Evolutionary conservation across 1,140 invertebrate genomes (phyloP).

Genomic region (Tetragnatha versicolor): DNA sequence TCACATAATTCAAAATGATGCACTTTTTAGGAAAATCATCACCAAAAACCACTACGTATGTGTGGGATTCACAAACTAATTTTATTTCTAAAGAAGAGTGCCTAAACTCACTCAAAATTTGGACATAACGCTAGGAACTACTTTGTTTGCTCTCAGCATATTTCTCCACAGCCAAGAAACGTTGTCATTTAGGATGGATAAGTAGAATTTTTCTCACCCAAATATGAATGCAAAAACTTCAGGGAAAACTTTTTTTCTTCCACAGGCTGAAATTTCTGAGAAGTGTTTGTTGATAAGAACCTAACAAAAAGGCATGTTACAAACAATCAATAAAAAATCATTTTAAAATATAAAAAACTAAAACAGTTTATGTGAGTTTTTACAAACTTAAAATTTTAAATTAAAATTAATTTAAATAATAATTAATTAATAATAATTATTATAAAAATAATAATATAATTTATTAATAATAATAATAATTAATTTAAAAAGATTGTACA

Average conservation of each 20-base stretch:
- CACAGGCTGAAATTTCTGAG: slow-evolving; percentile 54
- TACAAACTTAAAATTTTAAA: not conserved
- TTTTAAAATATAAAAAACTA: not conserved
- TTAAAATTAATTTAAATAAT: too few relatives aligned
- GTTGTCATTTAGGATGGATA: not conserved
- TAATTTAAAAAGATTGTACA: not conserved
- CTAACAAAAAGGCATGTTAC: not conserved
- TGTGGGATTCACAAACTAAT: too few relatives aligned
- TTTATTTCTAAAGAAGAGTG: too few relatives aligned
- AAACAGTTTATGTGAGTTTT: not conserved
- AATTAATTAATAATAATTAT: too few relatives aligned
- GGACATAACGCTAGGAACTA: too few relatives aligned
- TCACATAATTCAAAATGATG: too few relatives aligned
- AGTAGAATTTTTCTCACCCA: slow-evolving; percentile 16
- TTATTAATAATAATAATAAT: too few relatives aligned
- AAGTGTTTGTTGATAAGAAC: slow-evolving; percentile 41
- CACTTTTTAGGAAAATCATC: not conserved
- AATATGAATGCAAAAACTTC: slow-evolving; percentile 50
- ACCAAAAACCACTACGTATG: too few relatives aligned
- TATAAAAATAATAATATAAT: too few relatives aligned
- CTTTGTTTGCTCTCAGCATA: too few relatives aligned
- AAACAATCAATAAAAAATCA: not conserved
- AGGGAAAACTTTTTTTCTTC: slow-evolving; percentile 34
- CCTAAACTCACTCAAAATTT: too few relatives aligned
- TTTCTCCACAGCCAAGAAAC: too few relatives aligned